Percentiles rank a stretch among this genome's conserved stretches.
Evolutionary conservation across 2,888 invertebrate genomes (phyloP).

Genomic region (Phragmatobia fuliginosa): DNA sequence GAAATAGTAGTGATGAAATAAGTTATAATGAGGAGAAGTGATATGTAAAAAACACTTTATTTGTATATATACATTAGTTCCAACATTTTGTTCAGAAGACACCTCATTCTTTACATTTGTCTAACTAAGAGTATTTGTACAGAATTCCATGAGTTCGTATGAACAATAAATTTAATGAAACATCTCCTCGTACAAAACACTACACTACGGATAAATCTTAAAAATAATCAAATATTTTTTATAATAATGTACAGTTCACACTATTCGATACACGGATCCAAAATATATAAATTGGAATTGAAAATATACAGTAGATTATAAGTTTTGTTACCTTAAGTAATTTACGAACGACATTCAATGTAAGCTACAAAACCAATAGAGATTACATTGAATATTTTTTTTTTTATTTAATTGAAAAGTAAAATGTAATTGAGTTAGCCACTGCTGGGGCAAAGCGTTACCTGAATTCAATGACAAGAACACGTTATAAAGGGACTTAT

Average conservation of each 20-base stretch:
- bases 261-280: conserved; percentile 28
- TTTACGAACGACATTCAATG: background rate
- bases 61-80: conserved; percentile 10
- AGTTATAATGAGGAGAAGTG: background rate
- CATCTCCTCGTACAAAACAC: conserved; percentile 40
- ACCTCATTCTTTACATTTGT: conserved; percentile 16
- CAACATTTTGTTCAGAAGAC: conserved; percentile 32
- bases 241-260: conserved; percentile 34
- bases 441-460: background rate
- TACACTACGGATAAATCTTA: conserved; percentile 42
- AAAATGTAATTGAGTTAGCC: background rate
- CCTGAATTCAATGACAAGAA: background rate
- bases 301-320: conserved; percentile 10
- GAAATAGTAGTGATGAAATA: background rate
- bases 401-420: too few relatives aligned
- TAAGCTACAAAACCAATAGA: background rate
- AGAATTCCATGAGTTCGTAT: conserved; percentile 21
- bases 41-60: background rate
- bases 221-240: conserved; percentile 36
- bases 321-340: background rate
- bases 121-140: conserved; percentile 30
- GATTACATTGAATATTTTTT: background rate
- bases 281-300: conserved; percentile 30
- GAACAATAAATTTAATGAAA: conserved; percentile 29
- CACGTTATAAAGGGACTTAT: background rate